Conservation (phyloP, 2,797 vertebrate species). For the Poeciliopsis gracilis region DNA sequence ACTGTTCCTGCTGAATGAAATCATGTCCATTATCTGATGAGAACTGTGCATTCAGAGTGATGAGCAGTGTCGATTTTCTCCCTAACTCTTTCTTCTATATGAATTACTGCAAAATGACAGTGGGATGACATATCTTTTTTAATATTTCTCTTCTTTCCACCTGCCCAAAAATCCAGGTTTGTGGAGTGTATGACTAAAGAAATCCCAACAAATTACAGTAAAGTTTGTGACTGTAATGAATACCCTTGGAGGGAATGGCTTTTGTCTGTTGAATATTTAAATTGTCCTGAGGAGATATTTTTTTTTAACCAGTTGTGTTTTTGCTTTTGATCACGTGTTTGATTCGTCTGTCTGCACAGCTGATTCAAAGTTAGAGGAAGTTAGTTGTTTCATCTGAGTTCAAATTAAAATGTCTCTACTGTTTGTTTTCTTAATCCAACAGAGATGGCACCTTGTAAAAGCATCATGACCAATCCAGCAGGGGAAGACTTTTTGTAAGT, state of each 20-base stretch:
- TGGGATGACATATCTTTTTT: neutral
- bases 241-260: neutral
- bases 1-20: neutral
- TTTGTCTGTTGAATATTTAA: neutral
- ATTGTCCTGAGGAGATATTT: neutral
- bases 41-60: neutral
- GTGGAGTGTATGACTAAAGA: neutral
- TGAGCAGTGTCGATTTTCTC: neutral
- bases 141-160: neutral
- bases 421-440: constrained; percentile 27
- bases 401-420: neutral
- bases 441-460: constrained; percentile 26
- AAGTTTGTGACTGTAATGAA: neutral
- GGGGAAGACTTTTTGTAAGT: constrained; percentile 39
- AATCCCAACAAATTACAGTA: neutral
- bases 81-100: neutral
- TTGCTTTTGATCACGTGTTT: neutral
- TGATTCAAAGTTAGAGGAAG: neutral
- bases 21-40: neutral
- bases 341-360: neutral
- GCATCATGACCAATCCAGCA: constrained; percentile 19
- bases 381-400: neutral
- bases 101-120: neutral
- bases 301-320: neutral
- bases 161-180: neutral